These are phyloP conservation scores for Pinctada fucata DNA, from an alignment of 2,888 invertebrate genomes.

Conservation along the genomic window DNA sequence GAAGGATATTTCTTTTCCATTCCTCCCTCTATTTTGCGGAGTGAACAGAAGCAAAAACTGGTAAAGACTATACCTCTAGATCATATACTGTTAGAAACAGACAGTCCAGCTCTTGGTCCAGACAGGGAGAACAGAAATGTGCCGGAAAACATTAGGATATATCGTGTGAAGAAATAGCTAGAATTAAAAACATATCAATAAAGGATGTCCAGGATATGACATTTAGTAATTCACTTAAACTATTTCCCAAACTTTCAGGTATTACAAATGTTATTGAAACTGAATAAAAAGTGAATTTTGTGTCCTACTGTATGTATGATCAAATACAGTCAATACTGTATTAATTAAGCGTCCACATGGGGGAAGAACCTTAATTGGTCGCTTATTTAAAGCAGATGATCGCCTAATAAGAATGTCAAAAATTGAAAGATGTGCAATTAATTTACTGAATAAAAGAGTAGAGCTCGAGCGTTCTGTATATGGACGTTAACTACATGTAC, in stretches of 20 bases:
- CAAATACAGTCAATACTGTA: too few relatives aligned
- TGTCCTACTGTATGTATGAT: too few relatives aligned
- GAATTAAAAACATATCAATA: slow-evolving; percentile 70
- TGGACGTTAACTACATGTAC: too few relatives aligned
- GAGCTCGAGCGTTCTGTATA: too few relatives aligned
- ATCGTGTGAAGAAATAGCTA: slow-evolving; percentile 75
- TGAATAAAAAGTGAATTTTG: too few relatives aligned
- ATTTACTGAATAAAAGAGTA: too few relatives aligned
- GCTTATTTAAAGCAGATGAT: too few relatives aligned
- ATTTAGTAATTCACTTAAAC: slow-evolving; percentile 73
- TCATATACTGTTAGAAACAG: slow-evolving; percentile 77
- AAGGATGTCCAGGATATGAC: slow-evolving; percentile 70
- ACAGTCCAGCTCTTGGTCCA: slow-evolving; percentile 78
- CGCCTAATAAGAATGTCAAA: too few relatives aligned
- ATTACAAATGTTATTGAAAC: too few relatives aligned
- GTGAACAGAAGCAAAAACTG: slow-evolving; percentile 71
- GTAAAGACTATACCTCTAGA: slow-evolving; percentile 75
- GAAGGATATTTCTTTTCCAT: slow-evolving; percentile 77
- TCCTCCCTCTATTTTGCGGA: slow-evolving; percentile 75
- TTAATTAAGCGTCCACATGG: too few relatives aligned
- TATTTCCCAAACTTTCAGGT: slow-evolving; percentile 68
- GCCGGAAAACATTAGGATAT: slow-evolving; percentile 69
- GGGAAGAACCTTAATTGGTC: too few relatives aligned
- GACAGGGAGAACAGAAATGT: slow-evolving; percentile 72
- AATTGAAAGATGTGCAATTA: too few relatives aligned